Conservation (phyloP, 2,113 vertebrate species). For the Suricata suricatta region DNA sequence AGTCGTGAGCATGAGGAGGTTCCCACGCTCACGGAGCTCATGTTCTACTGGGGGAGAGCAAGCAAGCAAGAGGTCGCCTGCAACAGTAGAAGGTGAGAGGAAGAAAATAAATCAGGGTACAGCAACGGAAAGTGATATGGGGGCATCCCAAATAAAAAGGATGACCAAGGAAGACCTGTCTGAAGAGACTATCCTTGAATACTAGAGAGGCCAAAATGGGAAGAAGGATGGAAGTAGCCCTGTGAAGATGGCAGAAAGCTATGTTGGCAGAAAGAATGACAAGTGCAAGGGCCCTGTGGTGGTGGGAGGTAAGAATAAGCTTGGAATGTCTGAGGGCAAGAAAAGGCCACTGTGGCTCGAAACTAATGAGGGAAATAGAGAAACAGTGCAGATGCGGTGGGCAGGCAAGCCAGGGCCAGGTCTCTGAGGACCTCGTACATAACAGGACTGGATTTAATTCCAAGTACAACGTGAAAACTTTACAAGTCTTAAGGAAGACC, state of each 20-base stretch:
- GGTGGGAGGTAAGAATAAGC: not conserved
- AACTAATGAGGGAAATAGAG: not conserved
- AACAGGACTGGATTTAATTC: not conserved
- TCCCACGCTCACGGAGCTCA: not conserved
- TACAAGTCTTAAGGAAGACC: not conserved
- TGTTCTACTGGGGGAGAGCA: not conserved
- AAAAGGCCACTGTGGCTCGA: not conserved
- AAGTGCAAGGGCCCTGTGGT: not conserved
- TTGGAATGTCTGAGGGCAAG: not conserved
- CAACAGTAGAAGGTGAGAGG: not conserved
- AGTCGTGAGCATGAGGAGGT: not conserved
- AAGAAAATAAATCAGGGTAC: not conserved
- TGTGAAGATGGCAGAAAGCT: not conserved
- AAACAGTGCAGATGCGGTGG: not conserved
- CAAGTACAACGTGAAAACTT: not conserved
- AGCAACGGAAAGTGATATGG: fast-evolving
- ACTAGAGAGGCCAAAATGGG: not conserved
- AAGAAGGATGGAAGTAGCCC: not conserved
- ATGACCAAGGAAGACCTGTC: not conserved
- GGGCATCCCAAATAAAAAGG: not conserved
- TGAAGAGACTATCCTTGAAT: no score
- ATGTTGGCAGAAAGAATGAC: no score
- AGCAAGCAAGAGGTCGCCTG: not conserved
- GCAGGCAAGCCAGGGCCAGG: not conserved
- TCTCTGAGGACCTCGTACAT: not conserved